These are phyloP conservation scores for Cuniculus paca DNA, from an alignment of 2,797 vertebrate genomes.

Conservation along the genomic window DNA sequence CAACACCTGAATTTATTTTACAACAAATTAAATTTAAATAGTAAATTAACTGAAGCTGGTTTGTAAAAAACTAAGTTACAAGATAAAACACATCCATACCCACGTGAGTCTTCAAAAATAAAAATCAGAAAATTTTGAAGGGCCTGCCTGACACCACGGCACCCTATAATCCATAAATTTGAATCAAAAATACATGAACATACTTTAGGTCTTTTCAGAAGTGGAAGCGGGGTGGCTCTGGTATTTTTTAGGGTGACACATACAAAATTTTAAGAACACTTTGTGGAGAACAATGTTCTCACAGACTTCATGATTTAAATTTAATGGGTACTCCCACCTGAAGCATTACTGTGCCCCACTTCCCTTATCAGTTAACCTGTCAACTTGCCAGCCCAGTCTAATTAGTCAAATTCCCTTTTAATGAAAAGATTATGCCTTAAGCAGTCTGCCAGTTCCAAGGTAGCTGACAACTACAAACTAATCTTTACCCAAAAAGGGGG, in stretches of 20 bases:
- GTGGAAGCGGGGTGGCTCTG: background rate
- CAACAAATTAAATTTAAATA: slow-evolving; percentile 14
- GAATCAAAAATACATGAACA: background rate
- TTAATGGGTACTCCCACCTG: slow-evolving; percentile 76
- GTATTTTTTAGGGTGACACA: background rate
- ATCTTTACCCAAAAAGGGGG: slow-evolving; percentile 67
- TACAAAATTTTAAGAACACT: background rate
- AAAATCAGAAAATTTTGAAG: background rate
- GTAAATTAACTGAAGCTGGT: background rate
- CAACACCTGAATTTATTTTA: background rate
- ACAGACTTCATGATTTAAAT: slow-evolving; percentile 73
- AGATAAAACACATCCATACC: background rate
- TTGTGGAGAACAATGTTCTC: slow-evolving; percentile 69
- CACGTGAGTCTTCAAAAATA: slow-evolving; percentile 1
- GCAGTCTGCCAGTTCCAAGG: slow-evolving; percentile 81
- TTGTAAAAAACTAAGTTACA: slow-evolving; percentile 17
- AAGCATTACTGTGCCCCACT: slow-evolving; percentile 72
- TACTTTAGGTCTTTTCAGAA: background rate
- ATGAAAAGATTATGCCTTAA: slow-evolving; percentile 86
- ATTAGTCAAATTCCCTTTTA: slow-evolving; percentile 87
- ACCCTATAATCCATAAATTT: background rate
- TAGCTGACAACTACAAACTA: slow-evolving; percentile 61
- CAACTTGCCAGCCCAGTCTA: slow-evolving; percentile 76
- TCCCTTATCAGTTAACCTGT: slow-evolving; percentile 87
- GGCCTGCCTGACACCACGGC: background rate